Evolutionary conservation across 2,113 vertebrate species (phyloP), one percentile per base, ranked within the genome.

Genomic region (Prochilodus magdalenae): DNA sequence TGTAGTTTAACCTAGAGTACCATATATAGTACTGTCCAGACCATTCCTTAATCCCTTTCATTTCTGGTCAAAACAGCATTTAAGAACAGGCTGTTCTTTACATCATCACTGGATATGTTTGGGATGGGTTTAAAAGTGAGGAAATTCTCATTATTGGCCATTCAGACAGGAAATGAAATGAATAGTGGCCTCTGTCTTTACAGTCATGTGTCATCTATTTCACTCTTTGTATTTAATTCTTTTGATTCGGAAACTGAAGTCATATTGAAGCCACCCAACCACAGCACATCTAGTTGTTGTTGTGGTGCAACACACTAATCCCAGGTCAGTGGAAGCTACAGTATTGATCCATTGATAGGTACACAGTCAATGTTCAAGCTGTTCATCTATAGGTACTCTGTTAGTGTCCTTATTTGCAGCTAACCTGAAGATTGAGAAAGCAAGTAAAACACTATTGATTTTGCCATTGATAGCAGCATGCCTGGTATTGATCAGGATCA

Each of bases 391-490:
- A 70, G 59, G 55, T 57, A 82, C 78, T 87, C 81, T 84, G 79
- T 82, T 87, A 86, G 73, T 20, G 55, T 73, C 75, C 84, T 82
- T 79, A 85, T 87, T 87, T 87, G 67, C 73, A 82, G 79, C 75
- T 81, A 77, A 83, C 86, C 76, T 84, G 83, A 76, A 75, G 85
- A 80, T 82, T 82, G 83, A 73, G 75, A 73, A 57, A 69, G 53
- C 26, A 81, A 85, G 86, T 89, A 82, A 86, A 88, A 85, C 83
- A 79, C 27, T 88, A 89, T 88, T 87, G 88, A 89, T 88, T 87
- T 82, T 66, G 84, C 83, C 84, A 89, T 82, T 87, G 84, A 87
- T 86, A 86, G 83, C 79, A 77, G 86, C 86, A 87, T 85, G 83
- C 81, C 75, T 81, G 74, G 18, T 84, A 88, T 88, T 84, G 88